Evolutionary conservation across 2,888 invertebrate species (phyloP).

Genomic region (Nebria brevicollis): DNA sequence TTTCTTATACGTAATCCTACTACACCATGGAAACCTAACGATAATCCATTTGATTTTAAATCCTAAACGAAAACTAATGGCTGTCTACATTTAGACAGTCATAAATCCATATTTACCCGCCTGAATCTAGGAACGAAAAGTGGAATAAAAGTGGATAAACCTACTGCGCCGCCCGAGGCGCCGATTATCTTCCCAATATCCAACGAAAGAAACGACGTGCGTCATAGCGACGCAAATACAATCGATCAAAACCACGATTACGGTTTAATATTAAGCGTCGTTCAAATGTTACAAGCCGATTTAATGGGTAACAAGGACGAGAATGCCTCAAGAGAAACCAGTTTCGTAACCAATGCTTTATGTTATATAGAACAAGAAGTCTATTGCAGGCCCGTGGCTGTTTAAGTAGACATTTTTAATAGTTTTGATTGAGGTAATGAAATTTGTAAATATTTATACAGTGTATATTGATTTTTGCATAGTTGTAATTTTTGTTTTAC

Average conservation of each 20-base stretch:
- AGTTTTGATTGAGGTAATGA: background rate
- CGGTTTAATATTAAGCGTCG: constrained; percentile 30
- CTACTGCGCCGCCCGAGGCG: background rate
- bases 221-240: background rate
- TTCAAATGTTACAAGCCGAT: constrained; percentile 28
- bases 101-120: constrained; percentile 22
- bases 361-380: constrained; percentile 34
- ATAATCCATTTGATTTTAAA: background rate
- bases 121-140: constrained; percentile 17
- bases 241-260: background rate
- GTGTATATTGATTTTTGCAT: background rate
- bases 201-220: background rate
- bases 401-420: constrained; percentile 7
- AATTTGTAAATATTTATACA: constrained; percentile 9
- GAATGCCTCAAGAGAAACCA: constrained; percentile 11
- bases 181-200: constrained; percentile 26
- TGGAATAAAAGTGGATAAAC: background rate
- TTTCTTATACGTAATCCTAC: too few species aligned
- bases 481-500: background rate
- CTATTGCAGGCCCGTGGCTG: constrained; percentile 23
- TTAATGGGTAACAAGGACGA: constrained; percentile 8
- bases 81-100: background rate
- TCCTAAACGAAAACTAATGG: background rate
- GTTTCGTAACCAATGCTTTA: constrained; percentile 29
- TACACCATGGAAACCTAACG: background rate